Percentiles rank a stretch among this genome's conserved stretches.
phyloP scores from a whole-genome alignment of 2,113 vertebrate genomes.

The Taurulus bubalis region DNA sequence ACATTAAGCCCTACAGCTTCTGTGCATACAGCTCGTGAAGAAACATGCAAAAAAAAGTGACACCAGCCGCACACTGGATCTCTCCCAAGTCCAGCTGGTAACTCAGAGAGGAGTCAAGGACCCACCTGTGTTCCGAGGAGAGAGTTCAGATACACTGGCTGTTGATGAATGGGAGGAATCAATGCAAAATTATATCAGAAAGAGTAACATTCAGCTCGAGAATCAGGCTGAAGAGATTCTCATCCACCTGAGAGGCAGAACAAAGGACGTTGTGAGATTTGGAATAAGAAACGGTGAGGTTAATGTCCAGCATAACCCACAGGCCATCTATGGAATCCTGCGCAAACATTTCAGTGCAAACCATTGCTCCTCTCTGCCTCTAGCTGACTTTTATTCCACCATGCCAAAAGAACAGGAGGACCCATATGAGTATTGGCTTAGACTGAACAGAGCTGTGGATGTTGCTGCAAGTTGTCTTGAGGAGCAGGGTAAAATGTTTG shows the following conservation, averaged over 20 bases:
- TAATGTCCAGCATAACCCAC: constrained; percentile 11
- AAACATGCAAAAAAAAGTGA: no score
- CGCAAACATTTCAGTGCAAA: constrained; percentile 21
- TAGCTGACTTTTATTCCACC: constrained; percentile 16
- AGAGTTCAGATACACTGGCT: background rate
- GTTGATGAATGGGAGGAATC: constrained; percentile 28
- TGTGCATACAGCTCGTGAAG: no score
- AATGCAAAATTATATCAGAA: background rate
- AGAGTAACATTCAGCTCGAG: background rate
- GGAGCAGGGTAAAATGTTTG: background rate
- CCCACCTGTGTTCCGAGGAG: constrained; percentile 11
- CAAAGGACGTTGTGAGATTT: constrained; percentile 13
- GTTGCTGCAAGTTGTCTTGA: constrained; percentile 1
- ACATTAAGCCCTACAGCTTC: background rate
- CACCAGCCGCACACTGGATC: background rate
- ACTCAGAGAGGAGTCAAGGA: background rate
- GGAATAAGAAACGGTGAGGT: background rate
- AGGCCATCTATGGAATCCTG: constrained; percentile 12
- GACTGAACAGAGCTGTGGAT: constrained; percentile 31
- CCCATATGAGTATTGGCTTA: constrained; percentile 20
- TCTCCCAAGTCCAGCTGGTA: constrained; percentile 24
- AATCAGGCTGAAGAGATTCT: constrained; percentile 18
- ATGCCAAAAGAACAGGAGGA: constrained; percentile 6
- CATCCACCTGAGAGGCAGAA: constrained; percentile 31
- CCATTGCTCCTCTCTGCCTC: constrained; percentile 8